phyloP scores from a whole-genome alignment of 2,888 invertebrate genomes.

The Platerodrilus igneus region DNA sequence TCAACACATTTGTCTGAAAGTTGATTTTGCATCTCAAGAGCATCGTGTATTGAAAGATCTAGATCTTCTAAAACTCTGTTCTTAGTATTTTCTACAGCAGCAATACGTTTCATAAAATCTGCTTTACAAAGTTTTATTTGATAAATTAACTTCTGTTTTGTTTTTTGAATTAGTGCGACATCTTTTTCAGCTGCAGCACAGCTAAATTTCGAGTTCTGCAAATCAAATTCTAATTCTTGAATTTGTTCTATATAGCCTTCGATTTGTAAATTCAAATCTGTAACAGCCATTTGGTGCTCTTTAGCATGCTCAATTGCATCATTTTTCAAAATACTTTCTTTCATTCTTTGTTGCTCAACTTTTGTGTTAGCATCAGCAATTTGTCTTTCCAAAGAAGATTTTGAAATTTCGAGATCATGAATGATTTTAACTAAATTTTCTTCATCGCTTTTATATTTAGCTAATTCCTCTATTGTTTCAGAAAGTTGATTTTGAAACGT shows the following conservation, averaged over 20 bases:
- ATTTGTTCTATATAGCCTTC: constrained; percentile 14
- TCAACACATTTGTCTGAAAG: constrained; percentile 13
- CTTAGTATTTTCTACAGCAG: constrained; percentile 14
- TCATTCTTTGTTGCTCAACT: constrained; percentile 1
- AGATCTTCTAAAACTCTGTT: constrained; percentile 14
- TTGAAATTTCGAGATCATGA: constrained; percentile 1
- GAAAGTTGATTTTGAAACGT: constrained; percentile 6
- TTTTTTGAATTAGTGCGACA: constrained; percentile 5
- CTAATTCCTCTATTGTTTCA: constrained; percentile 12
- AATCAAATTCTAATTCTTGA: constrained; percentile 14
- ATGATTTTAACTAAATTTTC: background rate
- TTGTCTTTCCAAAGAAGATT: constrained; percentile 5
- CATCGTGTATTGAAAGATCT: background rate
- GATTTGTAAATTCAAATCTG: constrained; percentile 14
- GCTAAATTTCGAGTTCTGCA: constrained; percentile 11
- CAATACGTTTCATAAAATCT: constrained; percentile 15
- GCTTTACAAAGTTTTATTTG: constrained; percentile 12
- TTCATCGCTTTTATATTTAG: constrained; percentile 11
- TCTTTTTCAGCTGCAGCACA: constrained; percentile 10
- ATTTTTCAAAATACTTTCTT: constrained; percentile 8
- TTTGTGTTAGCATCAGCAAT: constrained; percentile 7
- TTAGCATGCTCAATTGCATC: constrained; percentile 10
- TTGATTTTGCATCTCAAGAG: constrained; percentile 4
- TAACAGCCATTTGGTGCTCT: constrained; percentile 14
- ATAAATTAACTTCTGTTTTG: constrained; percentile 12